Conservation (phyloP, 2,797 vertebrate species). For the Danionella dracula region DNA sequence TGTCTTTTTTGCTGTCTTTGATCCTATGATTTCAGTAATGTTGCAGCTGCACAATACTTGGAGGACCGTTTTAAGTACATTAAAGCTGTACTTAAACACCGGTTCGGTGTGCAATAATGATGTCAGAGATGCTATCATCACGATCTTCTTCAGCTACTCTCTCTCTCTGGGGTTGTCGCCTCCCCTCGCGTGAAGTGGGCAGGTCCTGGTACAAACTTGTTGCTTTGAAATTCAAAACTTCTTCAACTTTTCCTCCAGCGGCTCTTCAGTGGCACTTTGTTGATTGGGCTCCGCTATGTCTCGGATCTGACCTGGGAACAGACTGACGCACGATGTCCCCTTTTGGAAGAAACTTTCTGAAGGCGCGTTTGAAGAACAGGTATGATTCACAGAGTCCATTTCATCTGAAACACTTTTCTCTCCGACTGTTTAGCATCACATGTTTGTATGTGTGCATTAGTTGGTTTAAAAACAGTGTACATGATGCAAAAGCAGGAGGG, state of each 20-base stretch:
- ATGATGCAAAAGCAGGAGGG: too few relatives aligned
- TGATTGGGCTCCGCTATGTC: slow-evolving; percentile 8
- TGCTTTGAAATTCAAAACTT: slow-evolving; percentile 37
- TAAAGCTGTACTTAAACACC: too few relatives aligned
- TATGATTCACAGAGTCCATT: slow-evolving; percentile 52
- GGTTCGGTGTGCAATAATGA: too few relatives aligned
- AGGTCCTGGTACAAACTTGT: slow-evolving; percentile 39
- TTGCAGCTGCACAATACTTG: too few relatives aligned
- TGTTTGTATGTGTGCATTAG: too few relatives aligned
- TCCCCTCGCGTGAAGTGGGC: slow-evolving; percentile 47
- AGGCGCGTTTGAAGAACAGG: slow-evolving; percentile 88
- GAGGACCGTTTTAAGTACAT: too few relatives aligned
- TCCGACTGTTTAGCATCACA: too few relatives aligned
- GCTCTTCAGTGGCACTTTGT: background rate
- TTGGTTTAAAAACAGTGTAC: background rate
- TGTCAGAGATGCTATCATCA: background rate
- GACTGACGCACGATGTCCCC: slow-evolving; percentile 77
- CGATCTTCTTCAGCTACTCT: background rate
- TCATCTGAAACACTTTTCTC: background rate
- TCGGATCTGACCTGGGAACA: slow-evolving; percentile 4
- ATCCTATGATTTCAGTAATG: too few relatives aligned
- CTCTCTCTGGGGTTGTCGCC: slow-evolving; percentile 6
- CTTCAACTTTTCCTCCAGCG: slow-evolving; percentile 49
- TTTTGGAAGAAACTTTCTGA: slow-evolving; percentile 87
- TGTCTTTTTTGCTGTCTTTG: too few relatives aligned